Evolutionary conservation across 2,113 vertebrate genomes (phyloP).

Genomic region (Callipepla californica): DNA sequence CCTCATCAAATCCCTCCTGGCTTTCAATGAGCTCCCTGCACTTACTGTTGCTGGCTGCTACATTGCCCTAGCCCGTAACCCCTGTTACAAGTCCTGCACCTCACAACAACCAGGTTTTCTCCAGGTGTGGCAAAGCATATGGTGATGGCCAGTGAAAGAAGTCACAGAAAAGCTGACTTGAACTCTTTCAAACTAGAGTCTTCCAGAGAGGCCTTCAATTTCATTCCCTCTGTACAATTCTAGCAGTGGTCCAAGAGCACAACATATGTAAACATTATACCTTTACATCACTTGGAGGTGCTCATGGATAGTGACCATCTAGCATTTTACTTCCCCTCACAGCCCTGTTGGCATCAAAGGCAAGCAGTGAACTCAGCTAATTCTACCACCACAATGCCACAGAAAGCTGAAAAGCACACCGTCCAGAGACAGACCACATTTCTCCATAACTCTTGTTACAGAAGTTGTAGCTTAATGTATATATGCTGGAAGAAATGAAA

Average conservation of each 20-base stretch:
- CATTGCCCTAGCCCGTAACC: neutral
- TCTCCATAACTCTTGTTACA: neutral
- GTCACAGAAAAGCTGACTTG: neutral
- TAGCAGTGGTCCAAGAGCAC: accelerated
- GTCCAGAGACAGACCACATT: accelerated
- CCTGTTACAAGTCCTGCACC: accelerated
- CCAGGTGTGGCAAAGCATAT: neutral
- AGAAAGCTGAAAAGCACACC: accelerated
- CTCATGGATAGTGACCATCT: neutral
- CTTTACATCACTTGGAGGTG: accelerated
- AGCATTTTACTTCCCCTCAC: neutral
- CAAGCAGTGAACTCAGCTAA: neutral
- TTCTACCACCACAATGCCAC: neutral
- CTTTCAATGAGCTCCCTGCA: neutral
- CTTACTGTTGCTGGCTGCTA: neutral
- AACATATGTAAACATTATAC: accelerated
- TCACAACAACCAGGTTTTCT: neutral
- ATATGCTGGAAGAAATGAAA: neutral
- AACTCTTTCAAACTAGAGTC: neutral
- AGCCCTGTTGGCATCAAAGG: neutral
- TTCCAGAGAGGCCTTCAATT: neutral
- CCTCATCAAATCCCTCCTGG: neutral
- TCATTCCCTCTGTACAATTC: neutral
- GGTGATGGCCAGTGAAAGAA: neutral
- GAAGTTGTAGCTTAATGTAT: accelerated